Percentiles rank a stretch among this genome's conserved stretches.
Conservation (phyloP, 2,113 vertebrate species). For the Geococcyx californianus region DNA sequence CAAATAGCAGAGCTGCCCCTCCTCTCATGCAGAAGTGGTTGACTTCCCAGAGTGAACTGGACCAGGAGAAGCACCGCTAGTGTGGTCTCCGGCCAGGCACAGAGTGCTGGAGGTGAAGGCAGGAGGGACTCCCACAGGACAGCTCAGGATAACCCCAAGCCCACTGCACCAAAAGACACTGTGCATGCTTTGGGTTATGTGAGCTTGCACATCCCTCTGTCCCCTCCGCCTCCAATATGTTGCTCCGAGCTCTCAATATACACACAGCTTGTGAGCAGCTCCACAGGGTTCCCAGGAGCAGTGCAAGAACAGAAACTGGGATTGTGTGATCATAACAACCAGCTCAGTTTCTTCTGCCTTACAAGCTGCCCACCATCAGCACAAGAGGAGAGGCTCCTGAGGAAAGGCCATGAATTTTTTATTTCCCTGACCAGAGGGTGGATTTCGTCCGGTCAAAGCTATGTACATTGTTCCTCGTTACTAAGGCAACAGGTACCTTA, state of each 20-base stretch:
- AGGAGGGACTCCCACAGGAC: background rate
- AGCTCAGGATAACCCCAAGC: background rate
- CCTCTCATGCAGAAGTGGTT: background rate
- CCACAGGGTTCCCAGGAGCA: background rate
- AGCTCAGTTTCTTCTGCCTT: slow-evolving; percentile 16
- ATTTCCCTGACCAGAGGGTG: slow-evolving; percentile 18
- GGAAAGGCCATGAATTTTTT: slow-evolving; percentile 42
- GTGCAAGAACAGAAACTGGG: background rate
- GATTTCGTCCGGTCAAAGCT: slow-evolving; percentile 20
- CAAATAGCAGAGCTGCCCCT: background rate
- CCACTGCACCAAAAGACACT: rapidly evolving
- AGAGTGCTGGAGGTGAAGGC: background rate
- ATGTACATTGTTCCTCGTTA: slow-evolving; percentile 12
- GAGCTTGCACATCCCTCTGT: background rate
- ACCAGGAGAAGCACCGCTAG: background rate
- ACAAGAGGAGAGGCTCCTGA: background rate
- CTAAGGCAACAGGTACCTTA: slow-evolving; percentile 42
- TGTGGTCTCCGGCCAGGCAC: rapidly evolving
- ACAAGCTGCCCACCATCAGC: background rate
- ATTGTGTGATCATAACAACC: slow-evolving; percentile 31
- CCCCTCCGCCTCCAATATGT: background rate
- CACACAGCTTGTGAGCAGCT: slow-evolving; percentile 43
- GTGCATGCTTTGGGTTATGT: rapidly evolving
- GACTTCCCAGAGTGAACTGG: background rate
- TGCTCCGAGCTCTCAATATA: background rate